Evolutionary conservation across 2,888 invertebrate species (phyloP).

Genomic region (Andrena hattorfiana): DNA sequence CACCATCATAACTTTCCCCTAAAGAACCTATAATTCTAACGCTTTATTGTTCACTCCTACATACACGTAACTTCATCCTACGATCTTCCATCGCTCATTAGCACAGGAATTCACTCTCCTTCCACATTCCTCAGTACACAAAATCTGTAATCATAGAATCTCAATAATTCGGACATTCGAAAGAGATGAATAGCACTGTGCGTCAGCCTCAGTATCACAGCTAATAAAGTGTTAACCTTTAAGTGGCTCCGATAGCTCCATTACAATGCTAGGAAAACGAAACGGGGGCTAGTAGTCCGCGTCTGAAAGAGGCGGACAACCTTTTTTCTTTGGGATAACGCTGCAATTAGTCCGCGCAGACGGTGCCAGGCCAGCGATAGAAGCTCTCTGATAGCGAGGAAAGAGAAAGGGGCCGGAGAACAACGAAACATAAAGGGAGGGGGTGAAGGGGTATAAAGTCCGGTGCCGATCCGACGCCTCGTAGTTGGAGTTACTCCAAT

Average conservation of each 20-base stretch:
- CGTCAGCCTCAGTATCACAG: neutral
- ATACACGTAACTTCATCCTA: too few species aligned
- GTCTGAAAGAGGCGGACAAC: neutral
- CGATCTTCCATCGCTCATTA: too few species aligned
- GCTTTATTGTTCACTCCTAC: too few species aligned
- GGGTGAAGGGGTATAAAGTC: slow-evolving; percentile 40
- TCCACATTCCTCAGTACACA: too few species aligned
- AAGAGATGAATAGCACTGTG: neutral
- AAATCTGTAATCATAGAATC: too few species aligned
- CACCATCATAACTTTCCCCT: too few species aligned
- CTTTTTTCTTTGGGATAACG: slow-evolving; percentile 34
- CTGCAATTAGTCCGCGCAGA: slow-evolving; percentile 54
- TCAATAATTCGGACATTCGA: too few species aligned
- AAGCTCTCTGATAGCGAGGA: slow-evolving; percentile 14
- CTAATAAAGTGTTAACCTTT: neutral
- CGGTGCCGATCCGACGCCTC: slow-evolving; percentile 71
- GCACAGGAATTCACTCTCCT: too few species aligned
- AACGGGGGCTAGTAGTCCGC: neutral
- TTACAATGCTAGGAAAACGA: neutral
- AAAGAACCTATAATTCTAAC: too few species aligned
- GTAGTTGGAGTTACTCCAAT: slow-evolving; percentile 82
- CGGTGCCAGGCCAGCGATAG: slow-evolving; percentile 31
- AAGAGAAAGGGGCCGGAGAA: slow-evolving; percentile 10
- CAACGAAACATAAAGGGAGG: slow-evolving; percentile 34
- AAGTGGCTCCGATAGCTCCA: neutral